Conservation (phyloP, 2,113 vertebrate genomes). For the Dolichallabes microphthalmus region DNA sequence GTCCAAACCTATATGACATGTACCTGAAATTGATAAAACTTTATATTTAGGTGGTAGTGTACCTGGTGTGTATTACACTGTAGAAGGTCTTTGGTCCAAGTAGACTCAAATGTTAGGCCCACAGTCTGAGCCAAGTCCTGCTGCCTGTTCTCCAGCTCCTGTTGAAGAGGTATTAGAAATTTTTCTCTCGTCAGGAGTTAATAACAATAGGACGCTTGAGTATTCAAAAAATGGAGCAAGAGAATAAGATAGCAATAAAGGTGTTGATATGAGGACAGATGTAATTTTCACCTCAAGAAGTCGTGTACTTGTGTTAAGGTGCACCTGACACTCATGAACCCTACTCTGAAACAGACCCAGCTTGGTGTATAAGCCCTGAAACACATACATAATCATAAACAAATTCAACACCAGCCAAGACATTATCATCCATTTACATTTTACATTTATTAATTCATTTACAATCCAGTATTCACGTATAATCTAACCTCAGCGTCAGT, state of each 20-base stretch:
- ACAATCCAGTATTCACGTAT: neutral
- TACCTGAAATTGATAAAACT: neutral
- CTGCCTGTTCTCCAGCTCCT: constrained; percentile 68
- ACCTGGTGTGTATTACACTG: constrained; percentile 75
- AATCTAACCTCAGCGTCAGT: constrained; percentile 60
- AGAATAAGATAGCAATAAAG: neutral
- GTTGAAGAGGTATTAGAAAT: neutral
- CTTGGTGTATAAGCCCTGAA: constrained; percentile 58
- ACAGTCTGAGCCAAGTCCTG: constrained; percentile 44
- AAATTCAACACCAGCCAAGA: neutral
- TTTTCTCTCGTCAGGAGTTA: neutral
- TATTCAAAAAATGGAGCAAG: neutral
- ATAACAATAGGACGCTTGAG: neutral
- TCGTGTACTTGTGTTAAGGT: constrained; percentile 59
- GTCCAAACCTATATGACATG: neutral
- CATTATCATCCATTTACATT: no score
- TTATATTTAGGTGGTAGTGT: constrained; percentile 1
- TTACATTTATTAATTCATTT: no score
- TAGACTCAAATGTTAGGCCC: constrained; percentile 44
- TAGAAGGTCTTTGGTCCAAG: constrained; percentile 70
- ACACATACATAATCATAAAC: neutral
- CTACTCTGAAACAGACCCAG: constrained; percentile 56
- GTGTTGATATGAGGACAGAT: neutral
- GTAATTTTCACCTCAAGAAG: constrained; percentile 65
- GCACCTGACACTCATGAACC: constrained; percentile 62